phyloP scores from a whole-genome alignment of 2,113 vertebrate genomes.

The Syngnathus scovelli region DNA sequence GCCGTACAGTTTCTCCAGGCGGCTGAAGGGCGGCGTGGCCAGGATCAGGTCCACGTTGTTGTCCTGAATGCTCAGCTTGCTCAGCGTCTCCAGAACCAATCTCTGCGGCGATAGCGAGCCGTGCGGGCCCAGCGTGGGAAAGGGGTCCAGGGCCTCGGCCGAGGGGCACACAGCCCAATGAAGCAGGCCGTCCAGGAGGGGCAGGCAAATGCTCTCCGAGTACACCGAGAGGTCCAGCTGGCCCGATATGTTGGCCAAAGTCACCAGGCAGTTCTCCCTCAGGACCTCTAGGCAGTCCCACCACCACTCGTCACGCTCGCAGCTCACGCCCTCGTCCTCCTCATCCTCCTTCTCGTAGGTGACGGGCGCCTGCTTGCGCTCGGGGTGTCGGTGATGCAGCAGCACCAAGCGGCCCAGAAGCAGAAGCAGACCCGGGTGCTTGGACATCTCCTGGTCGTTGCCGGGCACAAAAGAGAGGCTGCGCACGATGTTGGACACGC shows the following conservation, averaged over 20 bases:
- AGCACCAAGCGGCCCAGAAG: constrained; percentile 91
- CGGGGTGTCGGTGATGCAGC: constrained; percentile 93
- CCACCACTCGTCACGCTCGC: constrained; percentile 96
- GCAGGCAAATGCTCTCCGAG: constrained; percentile 96
- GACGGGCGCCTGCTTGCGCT: constrained; percentile 91
- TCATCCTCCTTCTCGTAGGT: constrained; percentile 97
- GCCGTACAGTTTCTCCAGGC: constrained; percentile 94
- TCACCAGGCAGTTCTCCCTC: constrained; percentile 94
- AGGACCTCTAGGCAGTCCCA: constrained; percentile 98
- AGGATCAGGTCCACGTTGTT: constrained; percentile 99
- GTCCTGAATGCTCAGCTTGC: constrained; percentile 99
- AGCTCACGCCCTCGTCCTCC: constrained; percentile 89
- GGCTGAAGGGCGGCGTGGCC: constrained; percentile 93
- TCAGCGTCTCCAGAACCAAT: constrained; percentile 97
- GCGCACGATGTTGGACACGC: constrained; percentile 93
- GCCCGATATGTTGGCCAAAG: constrained; percentile 94
- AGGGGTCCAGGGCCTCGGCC: constrained; percentile 95
- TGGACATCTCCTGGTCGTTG: constrained; percentile 96
- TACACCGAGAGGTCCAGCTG: constrained; percentile 96
- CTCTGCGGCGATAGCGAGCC: constrained; percentile 94
- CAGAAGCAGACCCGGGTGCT: constrained; percentile 92
- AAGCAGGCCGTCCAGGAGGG: constrained; percentile 93
- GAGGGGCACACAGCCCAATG: constrained; percentile 98
- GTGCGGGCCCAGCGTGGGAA: constrained; percentile 88
- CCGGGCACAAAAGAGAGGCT: constrained; percentile 95